phyloP scores from a whole-genome alignment of 2,113 vertebrate species.

The Epinephelus fuscoguttatus region DNA sequence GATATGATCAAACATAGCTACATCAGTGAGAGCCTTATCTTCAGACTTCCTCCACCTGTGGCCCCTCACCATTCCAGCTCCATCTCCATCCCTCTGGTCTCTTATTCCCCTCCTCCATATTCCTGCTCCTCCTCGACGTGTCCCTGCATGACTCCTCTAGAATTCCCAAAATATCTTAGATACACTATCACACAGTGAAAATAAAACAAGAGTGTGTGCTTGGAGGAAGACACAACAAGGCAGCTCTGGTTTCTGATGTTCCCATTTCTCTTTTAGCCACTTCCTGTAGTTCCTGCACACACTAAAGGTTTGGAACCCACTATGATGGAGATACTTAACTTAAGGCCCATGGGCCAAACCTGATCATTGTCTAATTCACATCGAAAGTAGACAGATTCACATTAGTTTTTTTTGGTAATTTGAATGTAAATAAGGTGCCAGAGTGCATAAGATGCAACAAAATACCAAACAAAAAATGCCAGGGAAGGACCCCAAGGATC shows the following conservation, averaged over 20 bases:
- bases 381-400: too few relatives aligned
- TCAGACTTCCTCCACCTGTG: conserved; percentile 15
- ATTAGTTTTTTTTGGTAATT: too few relatives aligned
- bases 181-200: conserved; percentile 56
- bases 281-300: background rate
- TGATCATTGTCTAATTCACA: too few relatives aligned
- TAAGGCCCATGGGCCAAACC: too few relatives aligned
- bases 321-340: too few relatives aligned
- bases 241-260: background rate
- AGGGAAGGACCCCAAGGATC: too few relatives aligned
- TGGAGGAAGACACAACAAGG: conserved; percentile 64
- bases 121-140: conserved; percentile 24
- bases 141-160: conserved; percentile 45
- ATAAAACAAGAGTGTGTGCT: conserved; percentile 23
- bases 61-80: background rate
- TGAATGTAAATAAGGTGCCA: too few relatives aligned
- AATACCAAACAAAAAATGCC: too few relatives aligned
- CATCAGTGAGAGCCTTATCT: conserved; percentile 26
- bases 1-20: conserved; percentile 38
- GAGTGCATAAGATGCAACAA: too few relatives aligned
- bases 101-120: conserved; percentile 7
- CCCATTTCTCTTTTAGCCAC: background rate
- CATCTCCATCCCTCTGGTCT: background rate
- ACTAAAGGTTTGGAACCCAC: background rate
- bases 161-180: conserved; percentile 75